phyloP scores from a whole-genome alignment of 2,113 vertebrate species.

The Agapornis roseicollis region DNA sequence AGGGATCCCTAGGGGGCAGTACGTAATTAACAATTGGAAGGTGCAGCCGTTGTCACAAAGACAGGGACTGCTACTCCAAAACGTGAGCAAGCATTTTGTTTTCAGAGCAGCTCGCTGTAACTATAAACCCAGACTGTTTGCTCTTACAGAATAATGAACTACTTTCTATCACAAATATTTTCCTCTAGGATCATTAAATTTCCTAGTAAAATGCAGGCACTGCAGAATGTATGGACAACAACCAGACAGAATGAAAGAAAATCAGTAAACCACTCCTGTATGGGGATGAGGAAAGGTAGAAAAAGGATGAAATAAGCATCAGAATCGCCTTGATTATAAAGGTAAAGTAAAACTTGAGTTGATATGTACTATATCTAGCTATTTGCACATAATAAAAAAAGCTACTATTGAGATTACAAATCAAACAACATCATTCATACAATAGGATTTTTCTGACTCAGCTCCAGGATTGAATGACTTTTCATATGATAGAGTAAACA shows the following conservation, averaged over 20 bases:
- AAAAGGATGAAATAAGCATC: not conserved
- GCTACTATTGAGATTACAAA: not conserved
- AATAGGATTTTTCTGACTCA: not conserved
- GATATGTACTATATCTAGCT: not conserved
- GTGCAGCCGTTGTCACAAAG: constrained; percentile 34
- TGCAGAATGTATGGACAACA: not conserved
- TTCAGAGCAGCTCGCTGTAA: not conserved
- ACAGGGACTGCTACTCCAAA: not conserved
- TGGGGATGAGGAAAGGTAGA: not conserved
- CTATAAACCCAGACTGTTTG: not conserved
- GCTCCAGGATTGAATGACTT: not conserved
- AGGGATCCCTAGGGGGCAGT: constrained; percentile 74
- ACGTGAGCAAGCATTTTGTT: constrained; percentile 5
- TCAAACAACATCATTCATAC: not conserved
- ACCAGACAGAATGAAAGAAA: not conserved
- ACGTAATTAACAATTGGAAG: constrained; percentile 62
- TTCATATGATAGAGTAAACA: not conserved
- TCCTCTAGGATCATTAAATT: not conserved
- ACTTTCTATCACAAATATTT: not conserved
- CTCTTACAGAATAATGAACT: not conserved
- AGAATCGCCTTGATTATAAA: not conserved
- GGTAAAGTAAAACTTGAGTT: not conserved
- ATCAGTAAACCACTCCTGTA: not conserved
- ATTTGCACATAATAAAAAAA: not conserved
- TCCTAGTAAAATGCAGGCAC: not conserved